Evolutionary conservation across 2,888 invertebrate genomes (phyloP).

Genomic region (Panzeria rudis): DNA sequence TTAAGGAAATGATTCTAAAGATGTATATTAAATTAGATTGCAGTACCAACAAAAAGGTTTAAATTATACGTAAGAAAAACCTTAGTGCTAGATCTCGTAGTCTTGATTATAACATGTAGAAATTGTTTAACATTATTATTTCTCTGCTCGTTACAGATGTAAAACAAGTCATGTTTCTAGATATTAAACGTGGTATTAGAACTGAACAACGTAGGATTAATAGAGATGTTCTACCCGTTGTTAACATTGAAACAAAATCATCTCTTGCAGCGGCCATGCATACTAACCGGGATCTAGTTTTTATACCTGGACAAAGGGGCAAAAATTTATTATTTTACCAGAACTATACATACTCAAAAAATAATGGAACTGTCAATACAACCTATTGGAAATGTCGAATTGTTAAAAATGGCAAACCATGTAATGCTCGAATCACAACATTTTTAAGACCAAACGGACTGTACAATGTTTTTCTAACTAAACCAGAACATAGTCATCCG

Average conservation of each 20-base stretch:
- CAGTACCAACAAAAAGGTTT: not conserved
- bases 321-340: conserved; percentile 79
- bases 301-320: conserved; percentile 82
- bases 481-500: conserved; percentile 81
- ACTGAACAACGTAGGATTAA: conserved; percentile 18
- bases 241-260: conserved; percentile 63
- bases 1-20: too few species aligned
- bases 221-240: conserved; percentile 46
- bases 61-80: not conserved
- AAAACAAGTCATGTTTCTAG: conserved; percentile 9
- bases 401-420: conserved; percentile 79
- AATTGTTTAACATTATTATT: conserved; percentile 14
- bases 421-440: conserved; percentile 81
- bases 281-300: conserved; percentile 76
- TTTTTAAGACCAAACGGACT: conserved; percentile 78
- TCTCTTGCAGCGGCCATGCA: conserved; percentile 66
- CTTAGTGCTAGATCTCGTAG: too few species aligned
- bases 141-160: conserved; percentile 34
- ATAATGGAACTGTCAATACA: conserved; percentile 79
- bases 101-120: not conserved
- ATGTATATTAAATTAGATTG: conserved; percentile 10
- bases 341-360: conserved; percentile 82
- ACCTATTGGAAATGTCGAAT: conserved; percentile 83
- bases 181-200: conserved; percentile 19
- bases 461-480: conserved; percentile 80